phyloP scores from a whole-genome alignment of 2,888 invertebrate genomes.

The Drosophila colorata region DNA sequence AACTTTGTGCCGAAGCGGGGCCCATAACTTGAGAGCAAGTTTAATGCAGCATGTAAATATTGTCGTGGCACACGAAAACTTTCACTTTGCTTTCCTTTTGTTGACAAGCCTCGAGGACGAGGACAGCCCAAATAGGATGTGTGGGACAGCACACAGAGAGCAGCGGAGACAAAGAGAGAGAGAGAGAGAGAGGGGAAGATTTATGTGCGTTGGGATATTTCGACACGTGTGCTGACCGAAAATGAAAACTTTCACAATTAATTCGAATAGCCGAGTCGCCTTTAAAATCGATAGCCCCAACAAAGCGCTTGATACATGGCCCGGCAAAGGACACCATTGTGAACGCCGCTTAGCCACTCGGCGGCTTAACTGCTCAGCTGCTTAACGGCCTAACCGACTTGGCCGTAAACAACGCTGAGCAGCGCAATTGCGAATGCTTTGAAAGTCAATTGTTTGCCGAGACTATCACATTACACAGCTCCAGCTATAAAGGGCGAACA shows the following conservation, averaged over 20 bases:
- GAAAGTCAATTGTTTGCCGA: conserved; percentile 49
- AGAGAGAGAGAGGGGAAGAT: conserved; percentile 30
- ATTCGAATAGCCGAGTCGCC: conserved; percentile 61
- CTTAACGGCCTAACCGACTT: conserved; percentile 15
- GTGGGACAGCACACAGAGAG: conserved; percentile 2
- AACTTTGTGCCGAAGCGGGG: conserved; percentile 56
- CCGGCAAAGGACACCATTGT: neutral
- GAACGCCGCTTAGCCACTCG: conserved; percentile 9
- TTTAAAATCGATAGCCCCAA: conserved; percentile 25
- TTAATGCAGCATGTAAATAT: conserved; percentile 81
- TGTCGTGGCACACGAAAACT: conserved; percentile 77
- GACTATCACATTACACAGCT: conserved; percentile 52
- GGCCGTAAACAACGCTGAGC: conserved; percentile 22
- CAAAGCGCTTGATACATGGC: conserved; percentile 3
- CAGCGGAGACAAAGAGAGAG: neutral
- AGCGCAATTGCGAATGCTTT: conserved; percentile 46
- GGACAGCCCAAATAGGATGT: conserved; percentile 28
- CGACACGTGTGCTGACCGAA: conserved; percentile 59
- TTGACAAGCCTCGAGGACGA: conserved; percentile 57
- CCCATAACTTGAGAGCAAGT: conserved; percentile 68
- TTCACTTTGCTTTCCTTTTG: conserved; percentile 66
- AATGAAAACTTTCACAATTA: conserved; percentile 71
- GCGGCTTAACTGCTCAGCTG: conserved; percentile 21
- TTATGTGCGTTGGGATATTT: conserved; percentile 44
- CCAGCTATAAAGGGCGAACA: conserved; percentile 9